phyloP scores from a whole-genome alignment of 2,113 vertebrate genomes.

The Lota lota region DNA sequence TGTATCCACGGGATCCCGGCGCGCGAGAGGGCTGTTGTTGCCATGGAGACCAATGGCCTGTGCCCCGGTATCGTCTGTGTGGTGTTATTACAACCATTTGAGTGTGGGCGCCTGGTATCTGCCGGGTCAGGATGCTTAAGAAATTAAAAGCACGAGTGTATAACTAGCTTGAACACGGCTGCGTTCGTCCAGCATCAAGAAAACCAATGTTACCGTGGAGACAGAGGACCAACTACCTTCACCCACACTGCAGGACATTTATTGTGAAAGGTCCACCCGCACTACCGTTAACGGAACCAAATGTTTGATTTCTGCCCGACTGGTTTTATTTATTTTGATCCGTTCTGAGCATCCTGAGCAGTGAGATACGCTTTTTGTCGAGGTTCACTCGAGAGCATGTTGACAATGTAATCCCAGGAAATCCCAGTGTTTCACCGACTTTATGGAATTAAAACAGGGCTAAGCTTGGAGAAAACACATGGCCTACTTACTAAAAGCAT shows the following conservation, averaged over 20 bases:
- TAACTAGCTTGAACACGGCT: background rate
- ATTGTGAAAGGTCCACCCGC: slow-evolving; percentile 5
- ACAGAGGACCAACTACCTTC: background rate
- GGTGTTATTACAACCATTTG: slow-evolving; percentile 33
- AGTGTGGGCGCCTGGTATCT: slow-evolving; percentile 38
- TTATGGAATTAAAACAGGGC: background rate
- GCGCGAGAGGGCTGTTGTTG: slow-evolving; percentile 63
- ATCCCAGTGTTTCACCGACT: background rate
- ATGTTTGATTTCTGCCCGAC: slow-evolving; percentile 19
- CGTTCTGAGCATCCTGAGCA: slow-evolving; percentile 15
- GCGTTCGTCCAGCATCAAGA: slow-evolving; percentile 13
- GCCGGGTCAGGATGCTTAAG: background rate
- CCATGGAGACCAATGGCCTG: slow-evolving; percentile 66
- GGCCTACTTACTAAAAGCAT: background rate
- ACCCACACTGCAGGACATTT: background rate
- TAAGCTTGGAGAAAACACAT: background rate
- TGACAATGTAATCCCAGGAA: background rate
- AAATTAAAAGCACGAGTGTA: slow-evolving; percentile 10
- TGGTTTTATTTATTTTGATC: slow-evolving; percentile 26
- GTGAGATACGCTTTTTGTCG: background rate
- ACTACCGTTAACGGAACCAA: slow-evolving; percentile 6
- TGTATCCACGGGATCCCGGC: slow-evolving; percentile 36
- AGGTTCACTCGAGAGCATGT: background rate
- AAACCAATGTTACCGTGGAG: background rate
- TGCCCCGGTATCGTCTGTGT: slow-evolving; percentile 20